Evolutionary conservation across 2,888 invertebrate species (phyloP), one percentile per base, ranked within the genome.

Genomic region (Eurytoma californica): DNA sequence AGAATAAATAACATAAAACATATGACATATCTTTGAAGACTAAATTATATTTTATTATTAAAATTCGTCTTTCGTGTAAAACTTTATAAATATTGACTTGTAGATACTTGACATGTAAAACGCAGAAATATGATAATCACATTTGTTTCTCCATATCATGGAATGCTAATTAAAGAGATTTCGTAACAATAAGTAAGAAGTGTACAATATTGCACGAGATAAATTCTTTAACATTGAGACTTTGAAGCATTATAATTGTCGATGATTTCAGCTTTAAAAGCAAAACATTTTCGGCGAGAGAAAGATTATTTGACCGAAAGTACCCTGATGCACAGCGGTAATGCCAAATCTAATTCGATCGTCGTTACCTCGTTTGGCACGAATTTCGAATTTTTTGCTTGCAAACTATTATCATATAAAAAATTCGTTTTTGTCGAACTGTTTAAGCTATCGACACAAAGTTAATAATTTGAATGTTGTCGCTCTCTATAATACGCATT

Each of bases 341-440:
- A 76, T 68, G 76, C 76, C 76, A 80, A 76, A 68, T 80, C 80
- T 80, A 80, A 80, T 80, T 80, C 20, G 61, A 80, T 80, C 76
- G 9, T 20, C n/a, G 28, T 28, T 20, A 74, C 47, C 58, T 53
- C 13, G 65, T 70, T 12, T 66, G 53, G 70, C 28, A 28, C 24
- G 68, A 69, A 65, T 7, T 49, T 16, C 18, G 16, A n/a, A 39
- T 63, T 2, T 55, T 60, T 67, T 72, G 24, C 70, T 28, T 14
- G 47, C 18, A 20, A 60, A 66, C 24, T 60, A n/a, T 69, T 65
- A 74, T 74, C 49, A 58, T 30, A 5, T 16, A 28, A 72, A 30
- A 20, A 18, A 39, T 39, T 63, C 39, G 18, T 39, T 47, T 63
- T 63, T 39, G 7, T 63, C 63, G 18, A 47, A 18, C 3, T 63